These are phyloP conservation scores for Cheiracanthium punctorium DNA, from an alignment of 2,888 invertebrate genomes.

Conservation along the genomic window DNA sequence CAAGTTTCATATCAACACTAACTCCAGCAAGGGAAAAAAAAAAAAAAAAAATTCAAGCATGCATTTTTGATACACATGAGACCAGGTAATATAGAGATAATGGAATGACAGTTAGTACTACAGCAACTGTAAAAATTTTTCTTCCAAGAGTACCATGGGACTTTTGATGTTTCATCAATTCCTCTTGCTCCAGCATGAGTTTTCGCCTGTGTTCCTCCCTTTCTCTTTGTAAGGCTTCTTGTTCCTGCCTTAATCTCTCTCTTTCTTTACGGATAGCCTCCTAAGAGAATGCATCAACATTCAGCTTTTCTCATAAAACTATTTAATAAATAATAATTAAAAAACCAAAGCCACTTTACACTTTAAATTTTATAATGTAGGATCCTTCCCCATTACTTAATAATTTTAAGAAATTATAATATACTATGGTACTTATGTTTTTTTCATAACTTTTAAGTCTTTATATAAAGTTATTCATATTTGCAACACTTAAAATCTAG, in stretches of 20 bases:
- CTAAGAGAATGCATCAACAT: too few species aligned
- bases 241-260: constrained; percentile 71
- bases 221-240: constrained; percentile 69
- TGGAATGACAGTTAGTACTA: constrained; percentile 63
- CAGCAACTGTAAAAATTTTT: constrained; percentile 28
- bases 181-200: constrained; percentile 52
- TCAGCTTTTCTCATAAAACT: too few species aligned
- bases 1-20: constrained; percentile 3
- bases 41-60: constrained; percentile 32
- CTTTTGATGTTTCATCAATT: constrained; percentile 42
- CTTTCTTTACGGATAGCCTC: constrained; percentile 71
- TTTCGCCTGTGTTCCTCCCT: constrained; percentile 64
- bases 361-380: too few species aligned
- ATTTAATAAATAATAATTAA: too few species aligned
- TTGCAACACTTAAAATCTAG: too few species aligned
- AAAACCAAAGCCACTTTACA: too few species aligned
- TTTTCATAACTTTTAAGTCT: too few species aligned
- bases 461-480: too few species aligned
- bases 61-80: constrained; percentile 31
- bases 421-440: too few species aligned
- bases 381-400: too few species aligned
- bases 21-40: background rate
- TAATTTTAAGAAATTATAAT: too few species aligned
- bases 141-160: constrained; percentile 58
- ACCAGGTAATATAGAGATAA: constrained; percentile 50